Conservation (phyloP, 1,140 invertebrate species). For the Atta texana region DNA sequence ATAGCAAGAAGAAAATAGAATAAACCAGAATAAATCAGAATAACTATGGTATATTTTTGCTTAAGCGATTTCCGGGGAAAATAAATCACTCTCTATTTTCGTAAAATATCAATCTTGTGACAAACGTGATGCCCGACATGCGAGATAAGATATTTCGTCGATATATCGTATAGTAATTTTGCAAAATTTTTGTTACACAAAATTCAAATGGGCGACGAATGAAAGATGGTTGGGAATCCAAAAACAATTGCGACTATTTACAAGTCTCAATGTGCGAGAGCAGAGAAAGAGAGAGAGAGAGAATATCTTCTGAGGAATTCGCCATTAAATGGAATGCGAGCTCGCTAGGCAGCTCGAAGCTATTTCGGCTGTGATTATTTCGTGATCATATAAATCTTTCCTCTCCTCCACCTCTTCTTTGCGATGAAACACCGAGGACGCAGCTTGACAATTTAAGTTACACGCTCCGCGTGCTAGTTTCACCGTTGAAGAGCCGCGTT, state of each 20-base stretch:
- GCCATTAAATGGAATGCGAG: constrained; percentile 41
- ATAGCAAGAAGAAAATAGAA: neutral
- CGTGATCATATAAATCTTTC: constrained; percentile 61
- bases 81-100: neutral
- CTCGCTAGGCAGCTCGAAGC: constrained; percentile 57
- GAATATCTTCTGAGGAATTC: constrained; percentile 35
- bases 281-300: neutral
- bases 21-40: too few species aligned
- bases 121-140: neutral
- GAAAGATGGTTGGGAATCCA: neutral
- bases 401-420: neutral
- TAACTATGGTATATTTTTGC: too few species aligned
- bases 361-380: constrained; percentile 62
- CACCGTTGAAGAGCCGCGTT: constrained; percentile 18
- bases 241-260: constrained; percentile 51
- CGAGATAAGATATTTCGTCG: neutral
- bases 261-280: neutral
- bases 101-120: neutral
- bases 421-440: constrained; percentile 43
- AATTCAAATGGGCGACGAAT: neutral
- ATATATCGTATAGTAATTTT: neutral
- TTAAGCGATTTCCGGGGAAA: neutral
- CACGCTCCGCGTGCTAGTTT: constrained; percentile 39
- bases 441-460: constrained; percentile 57
- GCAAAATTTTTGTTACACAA: neutral